Percentiles rank a stretch among this genome's conserved stretches.
These are phyloP conservation scores for Cebidichthys violaceus DNA, from an alignment of 2,113 vertebrate genomes.

Conservation along the genomic window DNA sequence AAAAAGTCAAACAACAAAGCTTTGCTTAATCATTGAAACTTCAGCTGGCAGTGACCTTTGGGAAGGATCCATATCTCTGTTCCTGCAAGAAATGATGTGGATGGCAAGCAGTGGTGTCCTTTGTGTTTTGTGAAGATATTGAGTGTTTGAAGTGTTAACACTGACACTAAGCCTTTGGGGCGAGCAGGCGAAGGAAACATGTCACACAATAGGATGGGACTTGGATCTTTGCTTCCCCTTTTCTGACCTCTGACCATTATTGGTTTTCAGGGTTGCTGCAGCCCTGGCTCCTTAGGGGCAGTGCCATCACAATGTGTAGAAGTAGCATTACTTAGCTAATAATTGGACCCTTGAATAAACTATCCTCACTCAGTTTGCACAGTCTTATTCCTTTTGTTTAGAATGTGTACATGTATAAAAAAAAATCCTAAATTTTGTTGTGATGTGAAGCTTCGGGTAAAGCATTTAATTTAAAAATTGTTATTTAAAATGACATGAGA, in stretches of 20 bases:
- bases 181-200: slow-evolving; percentile 78
- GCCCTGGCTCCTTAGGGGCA: slow-evolving; percentile 73
- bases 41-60: slow-evolving; percentile 85
- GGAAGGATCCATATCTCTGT: slow-evolving; percentile 84
- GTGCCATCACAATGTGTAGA: slow-evolving; percentile 72
- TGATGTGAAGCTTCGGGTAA: background rate
- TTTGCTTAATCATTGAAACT: slow-evolving; percentile 83
- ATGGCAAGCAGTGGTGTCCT: slow-evolving; percentile 84
- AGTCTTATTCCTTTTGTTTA: slow-evolving; percentile 5
- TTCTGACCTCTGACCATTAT: slow-evolving; percentile 80
- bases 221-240: slow-evolving; percentile 84
- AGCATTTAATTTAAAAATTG: background rate
- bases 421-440: background rate
- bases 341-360: slow-evolving; percentile 39
- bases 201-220: slow-evolving; percentile 85
- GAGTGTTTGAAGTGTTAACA: slow-evolving; percentile 88
- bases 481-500: slow-evolving; percentile 8
- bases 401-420: background rate
- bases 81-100: slow-evolving; percentile 82
- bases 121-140: slow-evolving; percentile 87
- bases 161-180: slow-evolving; percentile 85
- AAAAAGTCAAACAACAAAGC: slow-evolving; percentile 85
- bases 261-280: slow-evolving; percentile 81
- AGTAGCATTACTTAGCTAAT: slow-evolving; percentile 45
- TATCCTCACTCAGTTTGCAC: background rate